These are phyloP conservation scores for Microcebus murinus DNA, from an alignment of 2,113 vertebrate species.

Conservation along the genomic window DNA sequence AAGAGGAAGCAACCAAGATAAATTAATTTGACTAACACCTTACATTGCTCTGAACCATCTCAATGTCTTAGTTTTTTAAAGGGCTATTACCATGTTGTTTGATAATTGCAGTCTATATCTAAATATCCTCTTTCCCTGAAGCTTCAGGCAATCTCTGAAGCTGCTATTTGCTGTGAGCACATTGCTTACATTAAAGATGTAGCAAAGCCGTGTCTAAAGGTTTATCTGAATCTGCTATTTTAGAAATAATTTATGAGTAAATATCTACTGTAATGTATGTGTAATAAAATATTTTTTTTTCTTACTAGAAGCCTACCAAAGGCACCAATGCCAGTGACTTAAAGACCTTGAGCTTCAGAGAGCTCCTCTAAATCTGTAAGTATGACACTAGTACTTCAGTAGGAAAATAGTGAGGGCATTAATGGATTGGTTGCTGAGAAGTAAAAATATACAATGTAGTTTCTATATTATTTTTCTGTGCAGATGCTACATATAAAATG, in stretches of 20 bases:
- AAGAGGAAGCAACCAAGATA: not conserved
- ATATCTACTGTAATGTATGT: not conserved
- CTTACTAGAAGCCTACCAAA: not conserved
- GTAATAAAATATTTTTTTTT: not conserved
- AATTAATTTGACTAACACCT: not conserved
- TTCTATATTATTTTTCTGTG: not conserved
- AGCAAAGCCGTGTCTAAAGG: not conserved
- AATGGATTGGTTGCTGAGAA: not conserved
- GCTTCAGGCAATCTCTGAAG: not conserved
- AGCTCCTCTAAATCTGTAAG: not conserved
- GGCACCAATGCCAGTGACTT: not conserved
- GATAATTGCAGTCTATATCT: not conserved
- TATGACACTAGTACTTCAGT: not conserved
- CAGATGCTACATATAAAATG: not conserved
- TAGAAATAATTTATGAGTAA: slow-evolving; percentile 1
- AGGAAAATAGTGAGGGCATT: not conserved
- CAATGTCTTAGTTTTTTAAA: not conserved
- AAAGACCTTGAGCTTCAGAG: not conserved
- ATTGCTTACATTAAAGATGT: not conserved
- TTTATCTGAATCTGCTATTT: not conserved
- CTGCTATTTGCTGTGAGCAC: not conserved
- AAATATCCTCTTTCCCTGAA: not conserved
- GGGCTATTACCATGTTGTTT: not conserved
- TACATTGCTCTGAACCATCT: not conserved
- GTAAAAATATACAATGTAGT: not conserved